These are phyloP conservation scores for Drosophila eugracilis DNA, from an alignment of 1,140 invertebrate genomes.

Conservation along the genomic window DNA sequence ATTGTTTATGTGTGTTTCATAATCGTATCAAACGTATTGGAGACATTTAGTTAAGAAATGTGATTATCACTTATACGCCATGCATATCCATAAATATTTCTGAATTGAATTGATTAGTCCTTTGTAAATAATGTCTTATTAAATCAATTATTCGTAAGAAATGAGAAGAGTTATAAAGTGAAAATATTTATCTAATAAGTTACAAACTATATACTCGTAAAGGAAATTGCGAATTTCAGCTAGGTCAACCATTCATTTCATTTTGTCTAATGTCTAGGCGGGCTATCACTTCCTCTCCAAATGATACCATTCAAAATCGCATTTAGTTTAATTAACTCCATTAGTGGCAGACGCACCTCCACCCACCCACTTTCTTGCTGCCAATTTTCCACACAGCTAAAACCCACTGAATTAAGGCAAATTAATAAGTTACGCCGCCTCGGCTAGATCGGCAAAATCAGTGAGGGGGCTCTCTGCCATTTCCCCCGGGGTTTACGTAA, in stretches of 20 bases:
- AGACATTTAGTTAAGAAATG: not conserved
- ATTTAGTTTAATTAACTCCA: constrained; percentile 53
- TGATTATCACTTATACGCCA: not conserved
- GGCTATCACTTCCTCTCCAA: constrained; percentile 33
- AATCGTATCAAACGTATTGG: constrained; percentile 7
- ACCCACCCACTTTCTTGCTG: constrained; percentile 40
- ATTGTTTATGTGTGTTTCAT: constrained; percentile 9
- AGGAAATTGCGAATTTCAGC: not conserved
- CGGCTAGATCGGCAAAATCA: constrained; percentile 35
- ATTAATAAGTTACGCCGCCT: constrained; percentile 65
- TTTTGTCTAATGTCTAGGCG: constrained; percentile 10
- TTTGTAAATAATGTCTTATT: too few relatives aligned
- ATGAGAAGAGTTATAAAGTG: too few relatives aligned
- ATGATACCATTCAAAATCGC: constrained; percentile 39
- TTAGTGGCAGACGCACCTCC: constrained; percentile 47
- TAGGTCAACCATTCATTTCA: not conserved
- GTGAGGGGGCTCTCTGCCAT: constrained; percentile 36
- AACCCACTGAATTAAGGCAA: constrained; percentile 75
- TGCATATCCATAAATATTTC: not conserved
- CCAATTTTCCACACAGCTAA: constrained; percentile 67
- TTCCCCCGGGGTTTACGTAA: constrained; percentile 63
- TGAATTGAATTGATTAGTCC: too few relatives aligned
- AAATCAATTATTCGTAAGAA: too few relatives aligned
- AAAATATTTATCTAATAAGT: too few relatives aligned
- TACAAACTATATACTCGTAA: too few relatives aligned